These are phyloP conservation scores for Nasalis larvatus DNA, from an alignment of 2,113 vertebrate genomes.

Conservation along the genomic window DNA sequence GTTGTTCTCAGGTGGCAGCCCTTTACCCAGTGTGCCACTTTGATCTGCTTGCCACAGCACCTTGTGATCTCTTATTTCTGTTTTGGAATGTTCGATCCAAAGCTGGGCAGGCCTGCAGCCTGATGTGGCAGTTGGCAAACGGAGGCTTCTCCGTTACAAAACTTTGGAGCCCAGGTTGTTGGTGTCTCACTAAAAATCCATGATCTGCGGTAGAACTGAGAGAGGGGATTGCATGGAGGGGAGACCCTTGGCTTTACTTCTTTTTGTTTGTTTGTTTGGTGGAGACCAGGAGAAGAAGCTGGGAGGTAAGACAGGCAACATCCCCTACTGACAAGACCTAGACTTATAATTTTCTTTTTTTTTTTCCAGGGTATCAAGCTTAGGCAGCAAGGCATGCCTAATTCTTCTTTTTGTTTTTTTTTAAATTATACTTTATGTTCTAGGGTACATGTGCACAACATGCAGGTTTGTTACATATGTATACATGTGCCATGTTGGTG, in stretches of 20 bases:
- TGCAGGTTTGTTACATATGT: too few relatives aligned
- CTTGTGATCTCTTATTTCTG: slow-evolving; percentile 2
- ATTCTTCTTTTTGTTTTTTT: too few relatives aligned
- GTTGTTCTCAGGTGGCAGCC: not conserved
- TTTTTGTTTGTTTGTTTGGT: not conserved
- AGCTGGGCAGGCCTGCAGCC: not conserved
- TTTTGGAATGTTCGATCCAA: not conserved
- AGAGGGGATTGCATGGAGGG: not conserved
- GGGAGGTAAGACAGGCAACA: not conserved
- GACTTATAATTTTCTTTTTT: not conserved
- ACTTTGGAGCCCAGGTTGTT: not conserved
- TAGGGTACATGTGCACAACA: too few relatives aligned
- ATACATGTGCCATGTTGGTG: too few relatives aligned
- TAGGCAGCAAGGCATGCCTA: too few relatives aligned
- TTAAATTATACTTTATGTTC: too few relatives aligned
- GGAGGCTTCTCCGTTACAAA: not conserved
- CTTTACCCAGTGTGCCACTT: not conserved
- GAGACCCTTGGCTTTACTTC: not conserved
- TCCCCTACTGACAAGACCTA: not conserved
- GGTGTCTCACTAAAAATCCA: not conserved
- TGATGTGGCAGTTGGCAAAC: not conserved
- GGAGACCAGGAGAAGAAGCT: not conserved
- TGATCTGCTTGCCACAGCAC: not conserved
- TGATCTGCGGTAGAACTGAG: not conserved
- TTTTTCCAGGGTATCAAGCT: too few relatives aligned